Conservation (phyloP, 2,888 invertebrate genomes). For the Acronicta leporina region DNA sequence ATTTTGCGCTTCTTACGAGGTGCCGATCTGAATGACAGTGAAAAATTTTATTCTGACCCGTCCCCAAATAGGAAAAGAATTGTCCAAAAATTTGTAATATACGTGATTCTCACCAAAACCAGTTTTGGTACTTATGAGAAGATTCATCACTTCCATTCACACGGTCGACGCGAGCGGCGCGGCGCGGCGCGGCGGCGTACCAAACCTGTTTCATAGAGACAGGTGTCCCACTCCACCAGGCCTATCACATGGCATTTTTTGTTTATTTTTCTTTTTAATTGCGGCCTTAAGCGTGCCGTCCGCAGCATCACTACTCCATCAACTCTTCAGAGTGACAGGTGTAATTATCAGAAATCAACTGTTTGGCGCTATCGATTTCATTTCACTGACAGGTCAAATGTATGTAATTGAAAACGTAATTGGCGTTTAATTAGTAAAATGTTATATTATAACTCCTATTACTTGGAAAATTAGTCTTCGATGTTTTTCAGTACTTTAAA, state of each 20-base stretch:
- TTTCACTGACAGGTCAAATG: conserved; percentile 26
- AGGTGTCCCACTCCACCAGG: conserved; percentile 72
- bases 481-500: too few species aligned
- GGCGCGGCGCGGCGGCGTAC: conserved; percentile 44
- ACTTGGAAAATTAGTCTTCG: too few species aligned
- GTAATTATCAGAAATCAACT: conserved; percentile 57
- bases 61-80: conserved; percentile 31
- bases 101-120: conserved; percentile 70
- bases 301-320: conserved; percentile 38
- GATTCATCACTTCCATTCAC: conserved; percentile 80
- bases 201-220: conserved; percentile 81
- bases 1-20: too few species aligned
- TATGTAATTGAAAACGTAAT: conserved; percentile 36
- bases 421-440: conserved; percentile 25
- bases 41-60: conserved; percentile 23
- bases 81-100: conserved; percentile 60
- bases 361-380: conserved; percentile 52
- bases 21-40: too few species aligned
- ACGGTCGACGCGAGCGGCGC: conserved; percentile 67
- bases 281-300: conserved; percentile 65
- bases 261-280: conserved; percentile 65
- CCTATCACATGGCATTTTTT: conserved; percentile 62
- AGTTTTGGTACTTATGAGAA: conserved; percentile 77
- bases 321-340: conserved; percentile 41
- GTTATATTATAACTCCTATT: not conserved